Evolutionary conservation across 2,113 vertebrate genomes (phyloP).

Genomic region (Trematocara zebra): DNA sequence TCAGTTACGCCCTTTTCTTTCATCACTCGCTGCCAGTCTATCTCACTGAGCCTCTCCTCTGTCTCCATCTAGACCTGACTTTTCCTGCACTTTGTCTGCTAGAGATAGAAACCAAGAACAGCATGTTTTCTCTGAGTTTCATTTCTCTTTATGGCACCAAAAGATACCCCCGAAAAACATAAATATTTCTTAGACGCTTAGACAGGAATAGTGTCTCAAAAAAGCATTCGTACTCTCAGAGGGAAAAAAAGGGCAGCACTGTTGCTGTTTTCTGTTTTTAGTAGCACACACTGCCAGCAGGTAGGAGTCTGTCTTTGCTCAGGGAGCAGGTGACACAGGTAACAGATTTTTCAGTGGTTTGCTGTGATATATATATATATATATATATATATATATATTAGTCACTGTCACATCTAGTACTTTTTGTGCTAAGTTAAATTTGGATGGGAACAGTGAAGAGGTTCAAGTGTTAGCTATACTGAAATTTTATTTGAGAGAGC

Average conservation of each 20-base stretch:
- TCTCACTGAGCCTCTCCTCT: neutral
- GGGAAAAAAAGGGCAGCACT: fast-evolving
- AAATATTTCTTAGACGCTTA: neutral
- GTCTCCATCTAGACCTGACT: neutral
- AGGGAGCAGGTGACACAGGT: neutral
- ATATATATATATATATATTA: too few relatives aligned
- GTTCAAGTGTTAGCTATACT: neutral
- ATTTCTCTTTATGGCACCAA: neutral
- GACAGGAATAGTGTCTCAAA: neutral
- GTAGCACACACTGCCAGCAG: neutral
- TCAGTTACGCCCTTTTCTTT: neutral
- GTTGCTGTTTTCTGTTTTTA: neutral
- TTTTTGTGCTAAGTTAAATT: neutral
- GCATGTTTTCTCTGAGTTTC: neutral
- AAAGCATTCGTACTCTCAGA: neutral
- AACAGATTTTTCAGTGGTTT: neutral
- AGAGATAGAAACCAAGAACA: neutral
- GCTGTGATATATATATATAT: neutral
- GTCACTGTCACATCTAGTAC: neutral
- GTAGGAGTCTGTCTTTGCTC: neutral
- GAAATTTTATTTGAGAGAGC: neutral
- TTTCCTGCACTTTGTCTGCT: neutral
- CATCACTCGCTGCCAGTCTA: neutral
- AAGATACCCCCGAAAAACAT: neutral
- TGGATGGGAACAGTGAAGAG: neutral